Percentiles rank a stretch among this genome's conserved stretches.
Conservation (phyloP, 2,113 vertebrate genomes). For the Pelvicachromis taeniatus region DNA sequence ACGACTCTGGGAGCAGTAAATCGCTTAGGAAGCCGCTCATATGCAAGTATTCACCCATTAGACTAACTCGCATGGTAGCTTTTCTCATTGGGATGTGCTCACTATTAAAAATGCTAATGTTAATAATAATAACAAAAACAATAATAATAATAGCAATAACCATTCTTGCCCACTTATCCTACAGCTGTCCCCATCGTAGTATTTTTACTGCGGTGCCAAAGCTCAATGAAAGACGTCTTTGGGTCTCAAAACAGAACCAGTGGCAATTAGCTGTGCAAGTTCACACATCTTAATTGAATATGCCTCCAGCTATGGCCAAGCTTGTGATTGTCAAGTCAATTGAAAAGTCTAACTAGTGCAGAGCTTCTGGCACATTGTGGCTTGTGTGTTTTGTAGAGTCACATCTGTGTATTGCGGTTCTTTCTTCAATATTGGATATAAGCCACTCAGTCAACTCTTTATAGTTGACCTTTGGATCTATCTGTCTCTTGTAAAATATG, state of each 20-base stretch:
- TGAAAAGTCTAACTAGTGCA: neutral
- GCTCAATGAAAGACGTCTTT: neutral
- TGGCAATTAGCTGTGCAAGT: neutral
- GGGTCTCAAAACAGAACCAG: neutral
- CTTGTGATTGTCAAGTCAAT: neutral
- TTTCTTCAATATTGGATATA: neutral
- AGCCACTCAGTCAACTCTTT: neutral
- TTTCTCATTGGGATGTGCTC: neutral
- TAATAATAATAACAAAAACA: neutral
- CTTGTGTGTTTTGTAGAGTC: neutral
- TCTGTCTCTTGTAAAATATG: neutral
- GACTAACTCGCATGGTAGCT: neutral
- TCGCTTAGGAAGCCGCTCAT: neutral
- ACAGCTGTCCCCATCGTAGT: neutral
- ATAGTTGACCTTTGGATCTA: neutral
- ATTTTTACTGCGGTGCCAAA: neutral
- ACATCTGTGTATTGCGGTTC: neutral
- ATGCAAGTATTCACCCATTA: neutral
- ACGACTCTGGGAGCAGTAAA: constrained; percentile 17
- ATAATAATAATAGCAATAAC: neutral
- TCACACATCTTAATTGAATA: neutral
- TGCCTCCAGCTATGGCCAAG: neutral
- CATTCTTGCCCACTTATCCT: neutral
- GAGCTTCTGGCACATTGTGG: neutral
- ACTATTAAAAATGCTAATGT: neutral